Percentiles rank a stretch among this genome's conserved stretches.
Conservation (phyloP, 2,113 vertebrate species). For the Misgurnus anguillicaudatus region DNA sequence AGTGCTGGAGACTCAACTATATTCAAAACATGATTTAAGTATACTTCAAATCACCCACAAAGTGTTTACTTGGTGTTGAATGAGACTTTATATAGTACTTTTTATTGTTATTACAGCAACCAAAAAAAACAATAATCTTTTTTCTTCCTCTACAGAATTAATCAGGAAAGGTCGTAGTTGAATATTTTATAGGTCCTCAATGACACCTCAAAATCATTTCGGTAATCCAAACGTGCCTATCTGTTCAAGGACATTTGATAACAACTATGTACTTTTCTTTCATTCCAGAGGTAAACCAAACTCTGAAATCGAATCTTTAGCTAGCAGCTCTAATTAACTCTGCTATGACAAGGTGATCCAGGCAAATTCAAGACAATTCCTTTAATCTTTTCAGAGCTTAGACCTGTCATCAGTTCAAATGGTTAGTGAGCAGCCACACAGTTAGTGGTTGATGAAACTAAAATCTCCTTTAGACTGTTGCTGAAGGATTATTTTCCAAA, state of each 20-base stretch:
- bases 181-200: slow-evolving; percentile 1
- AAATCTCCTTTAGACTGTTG: slow-evolving; percentile 18
- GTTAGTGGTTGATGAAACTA: slow-evolving; percentile 18
- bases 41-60: too few relatives aligned
- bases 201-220: background rate
- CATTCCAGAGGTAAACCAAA: background rate
- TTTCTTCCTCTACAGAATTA: background rate
- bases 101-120: background rate
- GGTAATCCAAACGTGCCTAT: background rate
- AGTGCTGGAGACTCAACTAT: too few relatives aligned
- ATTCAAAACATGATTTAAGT: too few relatives aligned
- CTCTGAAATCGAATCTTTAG: slow-evolving; percentile 8
- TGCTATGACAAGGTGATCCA: slow-evolving; percentile 32
- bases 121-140: background rate
- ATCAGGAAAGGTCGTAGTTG: background rate
- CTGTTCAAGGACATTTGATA: background rate
- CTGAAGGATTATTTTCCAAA: slow-evolving; percentile 1
- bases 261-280: background rate
- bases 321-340: slow-evolving; percentile 32
- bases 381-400: slow-evolving; percentile 37
- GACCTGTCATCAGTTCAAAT: slow-evolving; percentile 25
- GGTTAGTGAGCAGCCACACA: slow-evolving; percentile 5
- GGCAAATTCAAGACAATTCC: slow-evolving; percentile 29
- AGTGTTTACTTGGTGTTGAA: too few relatives aligned
- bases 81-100: too few relatives aligned